A percentile compares a stretch with the other conserved stretches of the same genome.
Evolutionary conservation across 64 coral and sea anemone species (phyloP).

Genomic region (Stylophora pistillata): DNA sequence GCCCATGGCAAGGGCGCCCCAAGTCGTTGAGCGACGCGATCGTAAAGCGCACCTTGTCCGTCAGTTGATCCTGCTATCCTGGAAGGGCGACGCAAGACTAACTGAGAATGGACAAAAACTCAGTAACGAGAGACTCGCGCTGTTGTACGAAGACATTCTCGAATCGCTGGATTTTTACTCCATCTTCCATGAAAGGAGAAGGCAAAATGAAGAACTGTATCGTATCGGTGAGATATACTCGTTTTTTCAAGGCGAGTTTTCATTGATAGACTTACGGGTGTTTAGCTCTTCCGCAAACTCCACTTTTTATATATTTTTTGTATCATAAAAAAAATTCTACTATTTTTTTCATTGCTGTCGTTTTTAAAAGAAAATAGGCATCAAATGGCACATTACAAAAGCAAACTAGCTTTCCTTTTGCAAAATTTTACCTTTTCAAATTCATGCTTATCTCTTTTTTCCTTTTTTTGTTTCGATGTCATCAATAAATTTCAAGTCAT

Average conservation of each 20-base stretch:
- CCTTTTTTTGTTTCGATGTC: too few relatives aligned
- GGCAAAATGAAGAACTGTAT: not conserved
- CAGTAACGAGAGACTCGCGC: not conserved
- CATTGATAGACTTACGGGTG: too few relatives aligned
- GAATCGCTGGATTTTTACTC: constrained; percentile 6
- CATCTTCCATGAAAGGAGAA: not conserved
- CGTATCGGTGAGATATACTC: not conserved
- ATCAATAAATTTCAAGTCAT: too few relatives aligned
- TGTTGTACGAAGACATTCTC: constrained; percentile 12
- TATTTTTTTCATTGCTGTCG: too few relatives aligned
- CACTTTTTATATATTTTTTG: too few relatives aligned
- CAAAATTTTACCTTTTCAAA: too few relatives aligned
- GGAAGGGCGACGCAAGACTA: not conserved
- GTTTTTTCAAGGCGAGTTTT: not conserved
- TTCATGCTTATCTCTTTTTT: too few relatives aligned
- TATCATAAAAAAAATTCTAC: too few relatives aligned
- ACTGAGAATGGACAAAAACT: not conserved
- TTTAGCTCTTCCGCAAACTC: too few relatives aligned
- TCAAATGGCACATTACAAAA: too few relatives aligned
- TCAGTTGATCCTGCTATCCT: not conserved
- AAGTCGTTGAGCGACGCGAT: not conserved
- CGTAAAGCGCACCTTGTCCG: not conserved
- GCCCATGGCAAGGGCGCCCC: not conserved
- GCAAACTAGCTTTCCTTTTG: too few relatives aligned
- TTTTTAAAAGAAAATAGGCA: too few relatives aligned